Conservation (phyloP, 2,797 vertebrate genomes). For the Characodon lateralis region DNA sequence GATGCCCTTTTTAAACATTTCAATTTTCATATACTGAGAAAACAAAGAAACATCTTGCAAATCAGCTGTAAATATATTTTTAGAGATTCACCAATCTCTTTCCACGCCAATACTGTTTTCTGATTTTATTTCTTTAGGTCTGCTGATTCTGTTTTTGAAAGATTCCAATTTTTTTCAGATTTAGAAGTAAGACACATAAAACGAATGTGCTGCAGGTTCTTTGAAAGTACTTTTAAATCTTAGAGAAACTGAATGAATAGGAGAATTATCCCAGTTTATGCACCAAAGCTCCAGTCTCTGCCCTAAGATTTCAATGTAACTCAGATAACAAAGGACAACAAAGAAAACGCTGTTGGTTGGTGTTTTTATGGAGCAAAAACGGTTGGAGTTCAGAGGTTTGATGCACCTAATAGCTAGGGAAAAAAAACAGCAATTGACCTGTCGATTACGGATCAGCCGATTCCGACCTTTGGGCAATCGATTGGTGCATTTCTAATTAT, state of each 20-base stretch:
- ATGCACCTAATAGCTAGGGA: no score
- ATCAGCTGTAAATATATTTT: background rate
- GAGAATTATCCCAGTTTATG: background rate
- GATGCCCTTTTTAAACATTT: background rate
- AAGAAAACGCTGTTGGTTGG: background rate
- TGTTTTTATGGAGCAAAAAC: background rate
- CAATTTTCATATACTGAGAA: background rate
- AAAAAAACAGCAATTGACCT: no score
- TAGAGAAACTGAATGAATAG: background rate
- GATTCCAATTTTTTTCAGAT: background rate
- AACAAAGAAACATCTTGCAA: background rate
- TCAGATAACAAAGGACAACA: background rate
- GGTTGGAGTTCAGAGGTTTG: background rate
- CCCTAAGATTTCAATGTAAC: background rate
- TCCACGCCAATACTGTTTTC: no score
- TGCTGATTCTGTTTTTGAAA: background rate
- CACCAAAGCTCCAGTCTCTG: background rate
- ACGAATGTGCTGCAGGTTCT: background rate
- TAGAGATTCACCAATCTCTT: background rate
- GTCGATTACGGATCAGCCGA: background rate
- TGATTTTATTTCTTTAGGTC: background rate
- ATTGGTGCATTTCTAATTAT: background rate
- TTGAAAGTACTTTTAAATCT: background rate
- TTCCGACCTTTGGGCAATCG: background rate
- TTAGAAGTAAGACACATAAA: background rate